These are phyloP conservation scores for Heliconius aoede DNA, from an alignment of 2,888 invertebrate species.

Conservation along the genomic window DNA sequence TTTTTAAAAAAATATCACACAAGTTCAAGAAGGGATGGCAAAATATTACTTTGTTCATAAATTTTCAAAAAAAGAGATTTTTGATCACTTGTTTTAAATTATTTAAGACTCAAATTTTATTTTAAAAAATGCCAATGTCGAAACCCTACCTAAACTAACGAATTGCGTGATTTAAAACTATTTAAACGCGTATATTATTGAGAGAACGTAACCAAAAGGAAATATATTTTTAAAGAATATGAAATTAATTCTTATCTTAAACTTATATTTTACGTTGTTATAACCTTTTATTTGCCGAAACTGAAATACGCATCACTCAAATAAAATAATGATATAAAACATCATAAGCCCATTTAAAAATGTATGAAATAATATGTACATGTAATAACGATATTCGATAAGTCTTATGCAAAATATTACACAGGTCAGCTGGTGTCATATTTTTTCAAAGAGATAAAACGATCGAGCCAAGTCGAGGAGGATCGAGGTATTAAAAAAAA, in stretches of 20 bases:
- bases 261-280: neutral
- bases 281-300: neutral
- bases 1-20: neutral
- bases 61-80: no score
- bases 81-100: no score
- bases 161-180: neutral
- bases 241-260: no score
- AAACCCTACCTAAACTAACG: neutral
- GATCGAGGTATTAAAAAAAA: neutral
- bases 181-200: no score
- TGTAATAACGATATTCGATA: neutral
- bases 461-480: neutral
- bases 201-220: no score
- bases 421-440: slow-evolving; percentile 7
- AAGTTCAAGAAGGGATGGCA: no score
- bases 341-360: neutral
- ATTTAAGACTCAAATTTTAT: no score
- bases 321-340: neutral
- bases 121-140: no score
- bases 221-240: no score
- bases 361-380: neutral
- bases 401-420: neutral
- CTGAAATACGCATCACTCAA: neutral
- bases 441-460: neutral
- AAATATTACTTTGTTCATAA: no score